These are phyloP conservation scores for Emmelina monodactyla DNA, from an alignment of 2,888 invertebrate genomes.

Conservation along the genomic window DNA sequence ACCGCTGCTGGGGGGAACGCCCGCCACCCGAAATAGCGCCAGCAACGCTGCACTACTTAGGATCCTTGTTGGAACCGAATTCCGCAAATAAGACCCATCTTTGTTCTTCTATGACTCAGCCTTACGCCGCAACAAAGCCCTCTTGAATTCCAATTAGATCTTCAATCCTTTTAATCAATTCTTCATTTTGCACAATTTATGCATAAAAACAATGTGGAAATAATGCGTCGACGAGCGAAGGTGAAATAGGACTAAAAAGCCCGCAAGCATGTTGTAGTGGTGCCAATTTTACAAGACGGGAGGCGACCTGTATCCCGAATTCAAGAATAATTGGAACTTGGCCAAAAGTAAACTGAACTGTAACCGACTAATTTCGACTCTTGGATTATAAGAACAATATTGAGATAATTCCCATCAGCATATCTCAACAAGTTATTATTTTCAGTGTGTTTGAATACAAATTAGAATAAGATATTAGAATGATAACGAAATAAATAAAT, in stretches of 20 bases:
- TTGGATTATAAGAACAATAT: too few relatives aligned
- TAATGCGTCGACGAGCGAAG: neutral
- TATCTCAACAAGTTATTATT: too few relatives aligned
- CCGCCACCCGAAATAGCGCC: conserved; percentile 60
- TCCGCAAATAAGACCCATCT: conserved; percentile 13
- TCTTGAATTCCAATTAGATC: conserved; percentile 18
- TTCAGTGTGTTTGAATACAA: too few relatives aligned
- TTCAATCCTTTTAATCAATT: neutral
- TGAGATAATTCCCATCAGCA: too few relatives aligned
- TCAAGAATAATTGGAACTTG: conserved; percentile 37
- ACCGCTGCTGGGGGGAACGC: conserved; percentile 49
- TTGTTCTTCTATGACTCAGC: neutral
- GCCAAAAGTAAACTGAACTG: conserved; percentile 26
- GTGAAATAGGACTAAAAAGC: conserved; percentile 2
- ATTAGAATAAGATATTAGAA: too few relatives aligned
- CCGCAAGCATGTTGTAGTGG: conserved; percentile 16
- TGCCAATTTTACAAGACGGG: conserved; percentile 48
- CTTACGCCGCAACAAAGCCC: neutral
- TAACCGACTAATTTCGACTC: conserved; percentile 1
- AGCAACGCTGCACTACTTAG: conserved; percentile 44
- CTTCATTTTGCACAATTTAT: neutral
- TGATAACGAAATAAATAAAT: too few relatives aligned
- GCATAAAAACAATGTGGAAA: neutral
- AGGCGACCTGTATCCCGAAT: conserved; percentile 29
- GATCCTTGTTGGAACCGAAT: conserved; percentile 52